Base-by-base conservation (phyloP, 2,888 invertebrate genomes). In the Spicauda simplicius region DNA sequence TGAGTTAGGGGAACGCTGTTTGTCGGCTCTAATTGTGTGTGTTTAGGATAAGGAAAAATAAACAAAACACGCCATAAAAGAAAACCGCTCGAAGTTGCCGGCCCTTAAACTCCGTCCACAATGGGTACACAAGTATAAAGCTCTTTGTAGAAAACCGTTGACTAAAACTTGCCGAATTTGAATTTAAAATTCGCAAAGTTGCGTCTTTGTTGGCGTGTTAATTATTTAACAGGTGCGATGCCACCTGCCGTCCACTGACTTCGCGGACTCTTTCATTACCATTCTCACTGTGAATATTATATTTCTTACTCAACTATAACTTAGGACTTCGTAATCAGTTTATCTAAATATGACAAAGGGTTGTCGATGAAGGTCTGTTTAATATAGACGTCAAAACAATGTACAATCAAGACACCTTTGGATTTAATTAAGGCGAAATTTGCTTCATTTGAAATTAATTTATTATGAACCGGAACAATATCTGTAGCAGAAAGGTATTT, bases 151-250 rank as follows among this genome's bases (percentile, higher is more conserved):
- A 72, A 75, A 77, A 77, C 73, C 76, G 71, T 73, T 71, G 78
- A 75, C 76, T 74, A 71, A 72, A 86, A 87, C 82, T 87, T 85
- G 72, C 72, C 59, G 70, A 80, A 90, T 90, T 88, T 89, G 83
- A 88, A 91, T 90, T 90, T 90, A 84, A 91, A 90, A 91, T 91
- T 80, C 76, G 75, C 74, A 72, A 85, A 88, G 84, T 84, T 86
- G 79, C 74, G 71, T 76, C 82, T 81, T 80, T 76, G 76, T 75
- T 75, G 76, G 77, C 74, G 81, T 86, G 88, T 88, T 90, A 89
- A 91, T 91, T 90, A 85, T 86, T 87, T 85, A 81, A 74, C 75
- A 81, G 81, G 79, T 73, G 74, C 73, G 70, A 74, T 70, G 80
- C 78, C 88, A 88, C 85, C 90, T 87, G 90, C 76, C 80, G 80